Evolutionary conservation across 2,888 invertebrate species (phyloP).

Genomic region (Baccha elongata): DNA sequence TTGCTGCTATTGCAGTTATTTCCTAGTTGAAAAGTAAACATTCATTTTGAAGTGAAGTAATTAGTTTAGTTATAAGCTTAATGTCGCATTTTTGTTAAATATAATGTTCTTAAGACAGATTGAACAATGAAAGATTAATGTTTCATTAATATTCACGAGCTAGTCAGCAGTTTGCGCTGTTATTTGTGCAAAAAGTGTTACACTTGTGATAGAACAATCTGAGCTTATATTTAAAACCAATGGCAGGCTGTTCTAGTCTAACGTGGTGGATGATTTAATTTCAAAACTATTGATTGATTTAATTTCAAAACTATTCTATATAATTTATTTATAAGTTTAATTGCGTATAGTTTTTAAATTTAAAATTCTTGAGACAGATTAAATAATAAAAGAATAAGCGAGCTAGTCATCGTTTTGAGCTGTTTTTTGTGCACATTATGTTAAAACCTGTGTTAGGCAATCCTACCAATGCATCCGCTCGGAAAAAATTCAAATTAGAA

Average conservation of each 20-base stretch:
- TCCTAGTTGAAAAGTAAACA: conserved; percentile 58
- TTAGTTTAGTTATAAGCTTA: no score
- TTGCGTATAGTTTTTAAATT: no score
- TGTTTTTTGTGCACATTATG: conserved; percentile 76
- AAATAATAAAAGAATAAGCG: conserved; percentile 61
- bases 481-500: conserved; percentile 50
- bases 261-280: conserved; percentile 52
- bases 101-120: no score
- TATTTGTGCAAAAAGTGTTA: conserved; percentile 76
- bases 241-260: conserved; percentile 78
- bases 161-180: conserved; percentile 73
- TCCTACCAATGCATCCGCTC: no score
- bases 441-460: conserved; percentile 80
- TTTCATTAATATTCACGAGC: no score
- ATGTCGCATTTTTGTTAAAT: no score
- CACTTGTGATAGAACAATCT: conserved; percentile 78
- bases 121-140: no score
- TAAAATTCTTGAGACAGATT: no score
- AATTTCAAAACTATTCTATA: conserved; percentile 31
- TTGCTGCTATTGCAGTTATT: conserved; percentile 35
- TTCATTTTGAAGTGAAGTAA: neutral
- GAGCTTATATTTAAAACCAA: conserved; percentile 58
- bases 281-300: conserved; percentile 76
- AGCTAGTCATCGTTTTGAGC: conserved; percentile 79
- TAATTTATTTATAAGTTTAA: no score